Evolutionary conservation across 2,888 invertebrate genomes (phyloP).

Genomic region (Spodoptera exigua): DNA sequence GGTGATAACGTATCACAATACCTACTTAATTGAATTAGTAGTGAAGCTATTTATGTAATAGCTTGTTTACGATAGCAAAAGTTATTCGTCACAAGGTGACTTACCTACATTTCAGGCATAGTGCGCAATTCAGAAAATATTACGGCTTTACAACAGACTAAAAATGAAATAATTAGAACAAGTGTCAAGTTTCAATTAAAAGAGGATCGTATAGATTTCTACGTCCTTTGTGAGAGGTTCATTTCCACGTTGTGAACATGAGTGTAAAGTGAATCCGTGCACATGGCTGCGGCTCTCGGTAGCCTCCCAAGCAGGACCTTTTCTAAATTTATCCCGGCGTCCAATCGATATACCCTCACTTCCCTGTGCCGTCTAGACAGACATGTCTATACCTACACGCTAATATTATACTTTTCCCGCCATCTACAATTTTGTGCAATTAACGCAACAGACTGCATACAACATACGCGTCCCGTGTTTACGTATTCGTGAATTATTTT

Average conservation of each 20-base stretch:
- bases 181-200: slow-evolving; percentile 25
- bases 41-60: background rate
- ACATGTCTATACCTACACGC: slow-evolving; percentile 62
- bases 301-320: slow-evolving; percentile 52
- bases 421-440: slow-evolving; percentile 22
- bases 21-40: background rate
- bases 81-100: slow-evolving; percentile 6
- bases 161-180: slow-evolving; percentile 21
- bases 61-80: slow-evolving; percentile 1
- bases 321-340: slow-evolving; percentile 77
- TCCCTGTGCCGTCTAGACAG: slow-evolving; percentile 78
- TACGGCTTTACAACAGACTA: background rate
- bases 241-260: background rate
- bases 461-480: slow-evolving; percentile 24
- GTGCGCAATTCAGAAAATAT: background rate
- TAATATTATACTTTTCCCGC: slow-evolving; percentile 32
- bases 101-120: background rate
- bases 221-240: slow-evolving; percentile 7
- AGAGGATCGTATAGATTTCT: slow-evolving; percentile 2
- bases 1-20: background rate
- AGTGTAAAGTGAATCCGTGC: slow-evolving; percentile 20
- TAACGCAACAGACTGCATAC: slow-evolving; percentile 16
- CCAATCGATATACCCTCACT: slow-evolving; percentile 74
- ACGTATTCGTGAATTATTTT: slow-evolving; percentile 32
- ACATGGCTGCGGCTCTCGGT: slow-evolving; percentile 29